Conservation (phyloP, 2,113 vertebrate genomes). For the Austrofundulus limnaeus region DNA sequence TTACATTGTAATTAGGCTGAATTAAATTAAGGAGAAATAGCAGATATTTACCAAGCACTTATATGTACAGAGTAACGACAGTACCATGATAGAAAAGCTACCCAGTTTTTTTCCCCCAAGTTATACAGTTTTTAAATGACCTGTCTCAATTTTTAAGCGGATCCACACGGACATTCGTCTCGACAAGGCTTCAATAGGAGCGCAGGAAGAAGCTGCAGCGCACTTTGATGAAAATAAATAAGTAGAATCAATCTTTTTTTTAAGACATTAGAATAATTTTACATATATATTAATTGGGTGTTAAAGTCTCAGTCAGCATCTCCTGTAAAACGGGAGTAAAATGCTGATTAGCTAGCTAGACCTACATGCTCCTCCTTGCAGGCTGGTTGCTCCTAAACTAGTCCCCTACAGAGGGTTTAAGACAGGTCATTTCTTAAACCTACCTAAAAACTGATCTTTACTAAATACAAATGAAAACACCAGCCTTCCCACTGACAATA, state of each 20-base stretch:
- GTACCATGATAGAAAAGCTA: conserved; percentile 42
- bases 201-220: conserved; percentile 52
- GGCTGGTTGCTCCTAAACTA: conserved; percentile 64
- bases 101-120: conserved; percentile 41
- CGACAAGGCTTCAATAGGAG: conserved; percentile 47
- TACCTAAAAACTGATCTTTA: conserved; percentile 60
- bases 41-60: conserved; percentile 47
- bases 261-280: conserved; percentile 76
- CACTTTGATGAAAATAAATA: conserved; percentile 81
- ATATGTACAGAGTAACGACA: conserved; percentile 49
- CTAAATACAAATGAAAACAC: conserved; percentile 59
- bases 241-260: conserved; percentile 57
- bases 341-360: conserved; percentile 74
- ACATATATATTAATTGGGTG: conserved; percentile 81
- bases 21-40: conserved; percentile 40
- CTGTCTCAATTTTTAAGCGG: conserved; percentile 32
- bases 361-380: conserved; percentile 68
- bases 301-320: conserved; percentile 73
- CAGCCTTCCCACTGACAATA: conserved; percentile 51
- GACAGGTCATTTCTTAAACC: conserved; percentile 68
- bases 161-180: conserved; percentile 38
- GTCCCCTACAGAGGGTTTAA: conserved; percentile 44
- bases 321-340: conserved; percentile 83
- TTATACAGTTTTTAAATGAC: conserved; percentile 44
- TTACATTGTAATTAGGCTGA: conserved; percentile 32